These are phyloP conservation scores for Cosmopolites sordidus DNA, from an alignment of 2,888 invertebrate species.

Conservation along the genomic window DNA sequence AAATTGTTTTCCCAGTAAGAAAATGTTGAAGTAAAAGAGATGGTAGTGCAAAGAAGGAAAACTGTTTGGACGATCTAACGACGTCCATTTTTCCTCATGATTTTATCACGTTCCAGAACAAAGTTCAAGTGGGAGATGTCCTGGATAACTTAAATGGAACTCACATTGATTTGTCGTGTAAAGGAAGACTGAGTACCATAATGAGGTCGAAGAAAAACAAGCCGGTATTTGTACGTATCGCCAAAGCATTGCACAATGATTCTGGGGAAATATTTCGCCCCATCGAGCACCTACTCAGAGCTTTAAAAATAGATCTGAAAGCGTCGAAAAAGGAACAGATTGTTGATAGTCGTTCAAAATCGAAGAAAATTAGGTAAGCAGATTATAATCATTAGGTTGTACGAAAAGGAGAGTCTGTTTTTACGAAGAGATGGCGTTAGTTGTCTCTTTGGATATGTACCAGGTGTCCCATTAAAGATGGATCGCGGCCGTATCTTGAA, in stretches of 20 bases:
- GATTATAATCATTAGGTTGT: too few species aligned
- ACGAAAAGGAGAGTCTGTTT: too few species aligned
- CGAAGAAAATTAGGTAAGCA: not conserved
- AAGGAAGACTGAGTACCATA: constrained; percentile 51
- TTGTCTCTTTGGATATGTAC: too few species aligned
- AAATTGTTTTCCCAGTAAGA: too few species aligned
- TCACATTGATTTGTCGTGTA: constrained; percentile 48
- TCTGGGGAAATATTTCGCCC: constrained; percentile 49
- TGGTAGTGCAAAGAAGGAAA: too few species aligned
- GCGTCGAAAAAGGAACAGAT: constrained; percentile 15
- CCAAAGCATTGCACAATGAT: constrained; percentile 52
- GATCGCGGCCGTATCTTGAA: too few species aligned
- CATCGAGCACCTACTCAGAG: constrained; percentile 42
- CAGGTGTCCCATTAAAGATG: too few species aligned
- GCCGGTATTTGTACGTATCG: constrained; percentile 51
- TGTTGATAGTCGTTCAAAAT: constrained; percentile 2
- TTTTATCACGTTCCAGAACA: constrained; percentile 50
- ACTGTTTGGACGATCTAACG: too few species aligned
- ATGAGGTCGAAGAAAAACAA: constrained; percentile 49
- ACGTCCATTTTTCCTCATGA: too few species aligned
- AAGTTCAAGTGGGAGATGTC: constrained; percentile 59
- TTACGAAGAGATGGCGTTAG: too few species aligned
- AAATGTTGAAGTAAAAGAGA: too few species aligned
- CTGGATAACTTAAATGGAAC: constrained; percentile 61
- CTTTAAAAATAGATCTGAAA: constrained; percentile 38